These are phyloP conservation scores for Andricus quercusramuli DNA, from an alignment of 2,888 invertebrate genomes.

Conservation along the genomic window DNA sequence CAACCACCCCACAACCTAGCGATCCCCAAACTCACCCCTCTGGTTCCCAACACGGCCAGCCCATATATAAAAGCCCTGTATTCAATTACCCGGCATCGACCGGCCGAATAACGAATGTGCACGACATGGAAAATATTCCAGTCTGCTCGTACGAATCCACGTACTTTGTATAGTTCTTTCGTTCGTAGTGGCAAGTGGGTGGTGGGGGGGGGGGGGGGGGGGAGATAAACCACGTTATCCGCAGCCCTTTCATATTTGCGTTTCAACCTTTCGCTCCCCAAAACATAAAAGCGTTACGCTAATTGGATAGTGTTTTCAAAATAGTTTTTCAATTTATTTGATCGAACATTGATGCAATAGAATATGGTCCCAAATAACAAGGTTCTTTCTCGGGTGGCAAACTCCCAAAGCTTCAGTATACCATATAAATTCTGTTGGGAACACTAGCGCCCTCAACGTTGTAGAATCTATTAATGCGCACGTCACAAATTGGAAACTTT, in stretches of 20 bases:
- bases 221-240: slow-evolving; percentile 35
- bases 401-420: neutral
- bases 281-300: neutral
- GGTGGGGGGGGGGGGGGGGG: too few relatives aligned
- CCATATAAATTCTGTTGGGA: too few relatives aligned
- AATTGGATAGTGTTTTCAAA: neutral
- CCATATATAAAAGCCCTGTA: slow-evolving; percentile 69
- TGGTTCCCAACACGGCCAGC: slow-evolving; percentile 36
- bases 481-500: too few relatives aligned
- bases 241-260: neutral
- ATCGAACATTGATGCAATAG: too few relatives aligned
- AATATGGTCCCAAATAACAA: too few relatives aligned
- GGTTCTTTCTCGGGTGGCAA: too few relatives aligned
- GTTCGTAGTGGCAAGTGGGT: slow-evolving; percentile 11
- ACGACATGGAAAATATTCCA: slow-evolving; percentile 67
- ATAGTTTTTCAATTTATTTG: neutral
- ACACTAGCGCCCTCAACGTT: too few relatives aligned
- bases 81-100: slow-evolving; percentile 72
- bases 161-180: slow-evolving; percentile 25
- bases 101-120: slow-evolving; percentile 70
- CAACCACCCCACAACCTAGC: slow-evolving; percentile 60
- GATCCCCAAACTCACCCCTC: slow-evolving; percentile 42
- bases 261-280: neutral
- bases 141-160: slow-evolving; percentile 24
- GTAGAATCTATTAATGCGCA: too few relatives aligned